phyloP scores from a whole-genome alignment of 1,140 invertebrate genomes.

The Ips nitidus region DNA sequence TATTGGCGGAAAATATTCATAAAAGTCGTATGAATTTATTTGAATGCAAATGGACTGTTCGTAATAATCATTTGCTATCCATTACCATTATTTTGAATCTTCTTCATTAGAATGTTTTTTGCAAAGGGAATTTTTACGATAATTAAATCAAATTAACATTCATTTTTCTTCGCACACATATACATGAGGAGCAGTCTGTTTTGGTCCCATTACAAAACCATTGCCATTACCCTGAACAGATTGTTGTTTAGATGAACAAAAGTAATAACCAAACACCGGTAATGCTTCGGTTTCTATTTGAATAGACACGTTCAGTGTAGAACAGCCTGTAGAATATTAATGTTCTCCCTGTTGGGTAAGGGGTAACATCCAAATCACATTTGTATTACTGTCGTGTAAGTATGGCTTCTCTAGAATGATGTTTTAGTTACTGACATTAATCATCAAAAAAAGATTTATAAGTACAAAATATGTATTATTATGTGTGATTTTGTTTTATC shows the following conservation, averaged over 20 bases:
- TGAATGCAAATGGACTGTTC: constrained; percentile 37
- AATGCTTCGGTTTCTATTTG: constrained; percentile 40
- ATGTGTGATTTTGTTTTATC: no score
- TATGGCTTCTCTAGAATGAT: no score
- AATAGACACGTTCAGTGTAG: constrained; percentile 42
- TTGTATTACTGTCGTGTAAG: not conserved
- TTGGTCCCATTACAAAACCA: constrained; percentile 10
- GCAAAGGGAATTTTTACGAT: not conserved
- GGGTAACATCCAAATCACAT: constrained; percentile 13
- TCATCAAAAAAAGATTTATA: no score
- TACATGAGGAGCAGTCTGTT: not conserved
- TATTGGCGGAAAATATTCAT: constrained; percentile 38
- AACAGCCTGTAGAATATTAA: constrained; percentile 46
- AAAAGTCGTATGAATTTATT: constrained; percentile 40
- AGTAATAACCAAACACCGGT: constrained; percentile 38
- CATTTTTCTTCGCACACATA: no score
- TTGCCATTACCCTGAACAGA: constrained; percentile 46
- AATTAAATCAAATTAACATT: no score
- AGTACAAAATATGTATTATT: no score
- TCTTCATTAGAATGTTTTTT: not conserved
- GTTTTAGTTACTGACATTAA: no score
- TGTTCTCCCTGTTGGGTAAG: constrained; percentile 34
- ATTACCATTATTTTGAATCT: constrained; percentile 24
- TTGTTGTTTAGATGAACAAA: constrained; percentile 48
- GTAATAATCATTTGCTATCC: constrained; percentile 21